Evolutionary conservation across 2,113 vertebrate genomes (phyloP).

Genomic region (Tupaia tana): DNA sequence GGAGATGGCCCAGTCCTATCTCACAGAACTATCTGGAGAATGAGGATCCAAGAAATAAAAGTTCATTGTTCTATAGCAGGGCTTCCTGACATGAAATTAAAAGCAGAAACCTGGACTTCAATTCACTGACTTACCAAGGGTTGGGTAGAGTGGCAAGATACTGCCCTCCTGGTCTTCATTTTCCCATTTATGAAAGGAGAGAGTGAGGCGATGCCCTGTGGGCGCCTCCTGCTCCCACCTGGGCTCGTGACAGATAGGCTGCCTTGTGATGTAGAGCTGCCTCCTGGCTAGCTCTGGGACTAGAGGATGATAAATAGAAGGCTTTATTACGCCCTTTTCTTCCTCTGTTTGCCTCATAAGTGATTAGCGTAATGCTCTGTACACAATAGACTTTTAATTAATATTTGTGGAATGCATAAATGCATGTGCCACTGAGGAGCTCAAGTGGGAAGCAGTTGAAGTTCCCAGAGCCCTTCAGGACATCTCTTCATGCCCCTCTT

Average conservation of each 20-base stretch:
- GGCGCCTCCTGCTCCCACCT: background rate
- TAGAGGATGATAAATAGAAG: background rate
- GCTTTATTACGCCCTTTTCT: slow-evolving; percentile 30
- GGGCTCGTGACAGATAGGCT: fast-evolving
- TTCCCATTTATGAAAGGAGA: background rate
- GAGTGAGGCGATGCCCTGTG: no score
- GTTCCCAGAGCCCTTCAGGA: no score
- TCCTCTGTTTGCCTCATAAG: background rate
- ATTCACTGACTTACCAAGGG: fast-evolving
- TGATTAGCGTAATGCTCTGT: slow-evolving; percentile 59
- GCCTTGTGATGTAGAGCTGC: background rate
- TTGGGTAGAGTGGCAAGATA: background rate
- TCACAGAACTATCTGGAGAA: background rate
- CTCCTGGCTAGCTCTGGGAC: background rate
- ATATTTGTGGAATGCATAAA: slow-evolving; percentile 44
- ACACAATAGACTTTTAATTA: slow-evolving; percentile 69
- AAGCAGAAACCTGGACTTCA: background rate
- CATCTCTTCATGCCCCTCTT: background rate
- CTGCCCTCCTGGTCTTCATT: background rate
- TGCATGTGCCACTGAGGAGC: background rate
- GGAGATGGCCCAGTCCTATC: fast-evolving
- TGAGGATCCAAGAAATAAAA: background rate
- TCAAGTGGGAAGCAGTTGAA: background rate
- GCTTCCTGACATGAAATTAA: background rate
- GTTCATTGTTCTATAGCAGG: background rate